phyloP scores from a whole-genome alignment of 2,113 vertebrate genomes.

The Ardeotis arabs region DNA sequence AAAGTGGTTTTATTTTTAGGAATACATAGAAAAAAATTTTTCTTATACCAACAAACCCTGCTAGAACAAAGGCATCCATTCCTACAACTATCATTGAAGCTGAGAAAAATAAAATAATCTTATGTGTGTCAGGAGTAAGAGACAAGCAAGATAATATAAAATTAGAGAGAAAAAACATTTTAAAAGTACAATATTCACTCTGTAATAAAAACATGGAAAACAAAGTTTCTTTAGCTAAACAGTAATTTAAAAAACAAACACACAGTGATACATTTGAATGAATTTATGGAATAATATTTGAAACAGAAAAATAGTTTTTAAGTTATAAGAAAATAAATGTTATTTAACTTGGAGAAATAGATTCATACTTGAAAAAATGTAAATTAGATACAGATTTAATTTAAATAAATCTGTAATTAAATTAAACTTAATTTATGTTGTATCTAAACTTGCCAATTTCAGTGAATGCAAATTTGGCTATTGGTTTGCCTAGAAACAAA shows the following conservation, averaged over 20 bases:
- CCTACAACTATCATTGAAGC: background rate
- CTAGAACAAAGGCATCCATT: background rate
- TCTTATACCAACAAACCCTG: background rate
- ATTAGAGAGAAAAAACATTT: background rate
- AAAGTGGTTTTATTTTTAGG: background rate
- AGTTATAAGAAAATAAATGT: background rate
- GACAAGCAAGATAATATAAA: background rate
- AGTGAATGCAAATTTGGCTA: background rate
- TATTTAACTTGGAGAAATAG: background rate
- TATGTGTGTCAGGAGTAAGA: background rate
- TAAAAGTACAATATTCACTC: background rate
- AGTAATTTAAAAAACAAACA: background rate
- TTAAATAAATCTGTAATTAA: background rate
- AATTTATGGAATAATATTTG: background rate
- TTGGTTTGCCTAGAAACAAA: background rate
- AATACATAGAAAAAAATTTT: background rate
- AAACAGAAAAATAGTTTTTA: background rate
- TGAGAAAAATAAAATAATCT: slow-evolving; percentile 6
- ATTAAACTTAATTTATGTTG: background rate
- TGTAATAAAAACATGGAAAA: background rate
- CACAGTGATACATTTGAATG: background rate
- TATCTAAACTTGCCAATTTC: background rate
- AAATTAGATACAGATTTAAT: background rate
- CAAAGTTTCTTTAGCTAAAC: background rate
- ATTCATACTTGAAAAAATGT: background rate